Evolutionary conservation across 2,113 vertebrate genomes (phyloP).

Genomic region (Zeus faber): DNA sequence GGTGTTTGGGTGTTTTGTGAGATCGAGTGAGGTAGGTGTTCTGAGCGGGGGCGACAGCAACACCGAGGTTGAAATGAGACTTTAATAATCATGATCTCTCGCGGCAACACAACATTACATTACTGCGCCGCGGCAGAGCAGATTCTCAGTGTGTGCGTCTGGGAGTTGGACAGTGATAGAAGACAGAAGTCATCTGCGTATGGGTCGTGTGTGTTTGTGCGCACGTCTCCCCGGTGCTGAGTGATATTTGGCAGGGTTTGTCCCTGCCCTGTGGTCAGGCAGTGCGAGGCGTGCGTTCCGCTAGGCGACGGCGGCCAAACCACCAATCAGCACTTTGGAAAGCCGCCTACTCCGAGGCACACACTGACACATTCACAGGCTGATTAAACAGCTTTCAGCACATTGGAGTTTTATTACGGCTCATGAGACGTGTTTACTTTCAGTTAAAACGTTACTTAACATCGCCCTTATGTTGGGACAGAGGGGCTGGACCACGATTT

Average conservation of each 20-base stretch:
- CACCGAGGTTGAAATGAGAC: slow-evolving; percentile 28
- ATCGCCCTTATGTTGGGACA: too few species aligned
- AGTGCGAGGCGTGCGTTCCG: slow-evolving; percentile 58
- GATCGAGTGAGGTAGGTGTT: slow-evolving; percentile 44
- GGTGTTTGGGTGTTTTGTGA: slow-evolving; percentile 27
- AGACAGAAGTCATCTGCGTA: too few species aligned
- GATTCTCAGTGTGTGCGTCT: slow-evolving; percentile 1
- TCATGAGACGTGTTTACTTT: slow-evolving; percentile 69
- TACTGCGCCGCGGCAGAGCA: slow-evolving; percentile 10
- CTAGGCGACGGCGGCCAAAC: slow-evolving; percentile 62
- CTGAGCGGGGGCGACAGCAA: slow-evolving; percentile 6
- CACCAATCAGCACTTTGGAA: slow-evolving; percentile 68
- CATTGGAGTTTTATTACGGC: slow-evolving; percentile 69
- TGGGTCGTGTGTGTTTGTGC: slow-evolving; percentile 35
- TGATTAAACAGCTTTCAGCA: slow-evolving; percentile 71
- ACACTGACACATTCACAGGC: slow-evolving; percentile 63
- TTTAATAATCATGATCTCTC: slow-evolving; percentile 31
- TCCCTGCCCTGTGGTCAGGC: slow-evolving; percentile 62
- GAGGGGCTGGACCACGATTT: too few species aligned
- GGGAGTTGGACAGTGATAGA: too few species aligned
- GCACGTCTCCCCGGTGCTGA: slow-evolving; percentile 57
- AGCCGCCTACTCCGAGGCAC: slow-evolving; percentile 54
- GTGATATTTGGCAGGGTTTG: slow-evolving; percentile 73
- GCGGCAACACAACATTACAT: slow-evolving; percentile 38
- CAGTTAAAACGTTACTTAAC: slow-evolving; percentile 67